These are phyloP conservation scores for Protomyctophum bolini DNA, from an alignment of 2,113 vertebrate genomes.

Conservation along the genomic window DNA sequence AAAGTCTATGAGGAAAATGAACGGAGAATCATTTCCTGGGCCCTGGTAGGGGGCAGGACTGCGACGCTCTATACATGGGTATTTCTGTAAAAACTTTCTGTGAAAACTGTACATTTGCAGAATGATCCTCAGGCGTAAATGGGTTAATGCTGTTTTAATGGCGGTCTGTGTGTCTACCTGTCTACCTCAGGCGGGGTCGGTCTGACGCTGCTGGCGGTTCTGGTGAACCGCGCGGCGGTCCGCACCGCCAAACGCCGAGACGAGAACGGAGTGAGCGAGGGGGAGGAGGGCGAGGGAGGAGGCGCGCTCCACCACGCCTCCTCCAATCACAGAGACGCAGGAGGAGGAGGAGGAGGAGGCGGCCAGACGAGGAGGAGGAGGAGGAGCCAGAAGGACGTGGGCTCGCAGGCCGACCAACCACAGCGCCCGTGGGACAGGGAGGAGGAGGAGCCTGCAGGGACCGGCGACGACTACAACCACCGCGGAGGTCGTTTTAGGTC, in stretches of 20 bases:
- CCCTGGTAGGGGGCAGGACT: no score
- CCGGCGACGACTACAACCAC: constrained; percentile 13
- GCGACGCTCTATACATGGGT: no score
- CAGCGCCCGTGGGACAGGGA: not conserved
- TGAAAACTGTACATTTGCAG: no score
- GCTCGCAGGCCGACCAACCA: no score
- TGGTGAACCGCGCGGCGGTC: constrained; percentile 56
- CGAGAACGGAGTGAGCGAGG: constrained; percentile 36
- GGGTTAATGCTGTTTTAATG: no score
- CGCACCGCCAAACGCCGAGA: constrained; percentile 40
- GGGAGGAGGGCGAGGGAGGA: constrained; percentile 43
- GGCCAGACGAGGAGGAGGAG: not conserved
- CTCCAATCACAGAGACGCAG: constrained; percentile 42
- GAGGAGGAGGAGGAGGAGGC: not conserved
- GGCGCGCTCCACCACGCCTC: constrained; percentile 27
- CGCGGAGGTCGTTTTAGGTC: constrained; percentile 8
- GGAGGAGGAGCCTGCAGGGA: constrained; percentile 20
- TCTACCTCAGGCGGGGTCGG: constrained; percentile 74
- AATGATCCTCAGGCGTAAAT: no score
- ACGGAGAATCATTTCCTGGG: no score
- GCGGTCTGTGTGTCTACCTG: constrained; percentile 17
- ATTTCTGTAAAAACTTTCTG: no score
- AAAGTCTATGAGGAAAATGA: no score
- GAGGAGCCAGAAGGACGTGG: not conserved
- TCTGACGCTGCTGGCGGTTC: constrained; percentile 62